Percentiles rank a stretch among this genome's conserved stretches.
Conservation (phyloP, 1,140 invertebrate species). For the Ips nitidus region DNA sequence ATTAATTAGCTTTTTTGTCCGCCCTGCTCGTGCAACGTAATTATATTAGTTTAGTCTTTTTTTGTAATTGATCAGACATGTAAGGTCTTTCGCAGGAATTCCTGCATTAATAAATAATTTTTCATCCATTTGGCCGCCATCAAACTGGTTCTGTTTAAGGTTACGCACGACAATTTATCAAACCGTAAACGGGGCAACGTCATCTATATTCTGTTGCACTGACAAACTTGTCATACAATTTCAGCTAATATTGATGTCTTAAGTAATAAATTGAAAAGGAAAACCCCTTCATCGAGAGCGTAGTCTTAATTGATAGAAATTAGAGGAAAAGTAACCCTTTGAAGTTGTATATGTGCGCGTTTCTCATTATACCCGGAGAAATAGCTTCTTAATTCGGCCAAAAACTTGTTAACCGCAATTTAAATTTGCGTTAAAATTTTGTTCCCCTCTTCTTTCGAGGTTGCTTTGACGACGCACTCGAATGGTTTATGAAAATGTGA, state of each 20-base stretch:
- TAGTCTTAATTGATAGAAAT: constrained; percentile 32
- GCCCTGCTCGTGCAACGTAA: constrained; percentile 2
- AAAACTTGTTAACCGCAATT: constrained; percentile 39
- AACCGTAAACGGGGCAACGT: background rate
- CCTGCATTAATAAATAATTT: constrained; percentile 8
- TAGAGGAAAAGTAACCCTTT: constrained; percentile 33
- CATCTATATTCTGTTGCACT: no score
- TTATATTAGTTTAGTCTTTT: background rate
- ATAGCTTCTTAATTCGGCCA: constrained; percentile 35
- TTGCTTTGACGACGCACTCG: constrained; percentile 29
- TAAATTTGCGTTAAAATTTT: constrained; percentile 37
- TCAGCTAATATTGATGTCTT: no score
- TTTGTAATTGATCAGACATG: constrained; percentile 5
- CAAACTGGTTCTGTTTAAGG: background rate
- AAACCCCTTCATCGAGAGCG: background rate
- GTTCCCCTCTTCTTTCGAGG: constrained; percentile 27
- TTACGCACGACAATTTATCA: background rate
- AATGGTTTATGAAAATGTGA: constrained; percentile 37
- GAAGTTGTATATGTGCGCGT: constrained; percentile 27
- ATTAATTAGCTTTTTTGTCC: constrained; percentile 11
- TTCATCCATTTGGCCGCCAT: background rate
- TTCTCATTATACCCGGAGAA: constrained; percentile 31
- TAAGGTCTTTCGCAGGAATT: constrained; percentile 4
- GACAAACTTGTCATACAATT: no score
- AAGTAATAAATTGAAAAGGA: background rate